Evolutionary conservation across 2,888 invertebrate genomes (phyloP).

Genomic region (Syrista parreyssii): DNA sequence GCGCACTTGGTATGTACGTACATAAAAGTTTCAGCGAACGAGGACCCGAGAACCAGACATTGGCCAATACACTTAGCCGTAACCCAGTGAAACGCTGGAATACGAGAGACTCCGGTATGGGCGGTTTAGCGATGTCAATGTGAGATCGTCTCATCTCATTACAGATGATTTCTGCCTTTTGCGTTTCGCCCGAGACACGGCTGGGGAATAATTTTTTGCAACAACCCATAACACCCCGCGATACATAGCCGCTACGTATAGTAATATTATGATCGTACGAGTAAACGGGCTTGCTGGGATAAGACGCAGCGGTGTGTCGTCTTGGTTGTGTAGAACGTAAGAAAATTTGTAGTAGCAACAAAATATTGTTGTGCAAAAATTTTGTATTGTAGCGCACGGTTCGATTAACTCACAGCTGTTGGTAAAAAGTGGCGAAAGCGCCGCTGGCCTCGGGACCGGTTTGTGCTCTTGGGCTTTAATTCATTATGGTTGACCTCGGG

Average conservation of each 20-base stretch:
- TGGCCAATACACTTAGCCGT: slow-evolving; percentile 1
- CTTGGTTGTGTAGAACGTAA: too few species aligned
- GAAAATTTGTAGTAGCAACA: neutral
- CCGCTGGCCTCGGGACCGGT: too few species aligned
- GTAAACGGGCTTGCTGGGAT: neutral
- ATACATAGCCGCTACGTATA: too few species aligned
- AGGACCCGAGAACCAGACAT: neutral
- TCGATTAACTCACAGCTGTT: neutral
- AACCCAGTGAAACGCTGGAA: neutral
- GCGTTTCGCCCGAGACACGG: neutral
- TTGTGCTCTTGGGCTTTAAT: neutral
- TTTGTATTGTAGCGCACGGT: neutral
- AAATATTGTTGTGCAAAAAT: neutral
- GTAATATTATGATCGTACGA: neutral
- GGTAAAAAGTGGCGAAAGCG: neutral
- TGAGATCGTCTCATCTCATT: neutral
- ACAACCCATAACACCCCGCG: neutral
- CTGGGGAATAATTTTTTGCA: neutral
- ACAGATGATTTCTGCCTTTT: neutral
- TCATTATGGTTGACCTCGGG: neutral
- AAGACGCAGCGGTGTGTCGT: neutral
- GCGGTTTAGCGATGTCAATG: neutral
- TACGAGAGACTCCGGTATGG: neutral
- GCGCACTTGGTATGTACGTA: slow-evolving; percentile 19
- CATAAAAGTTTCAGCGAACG: slow-evolving; percentile 40